Evolutionary conservation across 1,140 invertebrate genomes (phyloP).

Genomic region (Drosophila hydei): DNA sequence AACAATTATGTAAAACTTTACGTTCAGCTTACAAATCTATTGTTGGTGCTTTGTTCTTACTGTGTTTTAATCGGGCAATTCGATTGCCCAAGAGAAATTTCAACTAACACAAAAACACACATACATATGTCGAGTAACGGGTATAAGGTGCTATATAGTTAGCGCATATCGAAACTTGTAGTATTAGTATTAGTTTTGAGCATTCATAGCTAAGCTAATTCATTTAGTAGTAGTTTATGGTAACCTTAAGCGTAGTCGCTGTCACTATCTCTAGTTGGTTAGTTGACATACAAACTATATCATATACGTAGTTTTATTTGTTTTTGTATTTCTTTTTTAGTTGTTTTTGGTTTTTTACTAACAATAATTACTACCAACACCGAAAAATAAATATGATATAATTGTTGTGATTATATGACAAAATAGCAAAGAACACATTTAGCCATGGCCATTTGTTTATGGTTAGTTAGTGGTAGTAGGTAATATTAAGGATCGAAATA

Average conservation of each 20-base stretch:
- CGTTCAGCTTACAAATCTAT: conserved; percentile 72
- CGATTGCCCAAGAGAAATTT: conserved; percentile 58
- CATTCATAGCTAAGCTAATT: conserved; percentile 37
- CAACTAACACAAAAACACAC: conserved; percentile 50
- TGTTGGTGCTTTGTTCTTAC: conserved; percentile 84
- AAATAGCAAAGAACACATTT: conserved; percentile 80
- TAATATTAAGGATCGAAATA: conserved; percentile 46
- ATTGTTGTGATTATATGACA: conserved; percentile 74
- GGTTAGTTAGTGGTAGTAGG: conserved; percentile 45
- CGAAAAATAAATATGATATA: conserved; percentile 72
- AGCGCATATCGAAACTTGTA: conserved; percentile 13
- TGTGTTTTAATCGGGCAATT: conserved; percentile 72
- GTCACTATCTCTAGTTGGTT: conserved; percentile 27
- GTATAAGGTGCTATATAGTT: conserved; percentile 18
- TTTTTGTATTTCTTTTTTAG: conserved; percentile 23
- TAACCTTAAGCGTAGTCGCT: conserved; percentile 34
- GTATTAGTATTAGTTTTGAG: conserved; percentile 46
- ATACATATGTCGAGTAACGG: conserved; percentile 29
- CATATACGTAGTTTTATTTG: conserved; percentile 27
- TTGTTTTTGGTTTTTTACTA: conserved; percentile 31
- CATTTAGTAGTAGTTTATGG: conserved; percentile 37
- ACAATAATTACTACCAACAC: conserved; percentile 77
- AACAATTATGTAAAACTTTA: conserved; percentile 57
- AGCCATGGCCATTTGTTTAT: conserved; percentile 67
- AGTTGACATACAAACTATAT: conserved; percentile 39